phyloP scores from a whole-genome alignment of 2,797 vertebrate genomes.

The Craterocephalus amniculus region DNA sequence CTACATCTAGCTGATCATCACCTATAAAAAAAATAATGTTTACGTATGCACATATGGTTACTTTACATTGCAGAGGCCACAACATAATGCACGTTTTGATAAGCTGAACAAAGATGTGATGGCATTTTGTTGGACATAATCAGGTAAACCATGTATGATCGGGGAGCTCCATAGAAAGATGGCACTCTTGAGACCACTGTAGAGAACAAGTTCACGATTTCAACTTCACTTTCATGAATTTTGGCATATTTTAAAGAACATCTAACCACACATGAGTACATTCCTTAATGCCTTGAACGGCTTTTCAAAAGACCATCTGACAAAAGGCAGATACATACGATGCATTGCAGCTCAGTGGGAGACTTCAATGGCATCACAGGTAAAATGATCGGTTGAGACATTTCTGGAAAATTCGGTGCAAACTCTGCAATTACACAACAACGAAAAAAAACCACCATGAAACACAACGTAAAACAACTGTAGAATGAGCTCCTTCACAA shows the following conservation, averaged over 20 bases:
- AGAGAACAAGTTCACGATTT: conserved; percentile 47
- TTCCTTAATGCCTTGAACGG: conserved; percentile 29
- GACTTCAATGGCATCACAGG: conserved; percentile 57
- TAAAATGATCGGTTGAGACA: conserved; percentile 69
- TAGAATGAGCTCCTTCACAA: conserved; percentile 79
- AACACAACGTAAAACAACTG: conserved; percentile 63
- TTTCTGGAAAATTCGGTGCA: conserved; percentile 85
- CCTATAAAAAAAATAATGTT: conserved; percentile 53
- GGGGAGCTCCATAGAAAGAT: conserved; percentile 44
- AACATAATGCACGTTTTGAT: conserved; percentile 42
- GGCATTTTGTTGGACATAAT: conserved; percentile 30
- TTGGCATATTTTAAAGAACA: conserved; percentile 36
- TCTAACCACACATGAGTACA: conserved; percentile 25
- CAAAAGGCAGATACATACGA: conserved; percentile 65
- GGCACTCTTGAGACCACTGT: conserved; percentile 47
- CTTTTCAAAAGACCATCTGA: conserved; percentile 47
- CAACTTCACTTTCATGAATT: conserved; percentile 13
- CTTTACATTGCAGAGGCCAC: conserved; percentile 78
- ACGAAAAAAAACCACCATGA: conserved; percentile 59
- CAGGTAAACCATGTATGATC: conserved; percentile 8
- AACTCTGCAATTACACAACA: conserved; percentile 84
- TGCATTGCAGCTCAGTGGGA: conserved; percentile 46
- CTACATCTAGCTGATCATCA: conserved; percentile 63
- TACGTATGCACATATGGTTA: conserved; percentile 69
- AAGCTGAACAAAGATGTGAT: conserved; percentile 54